These are phyloP conservation scores for Australoheros facetus DNA, from an alignment of 2,797 vertebrate genomes.

Conservation along the genomic window DNA sequence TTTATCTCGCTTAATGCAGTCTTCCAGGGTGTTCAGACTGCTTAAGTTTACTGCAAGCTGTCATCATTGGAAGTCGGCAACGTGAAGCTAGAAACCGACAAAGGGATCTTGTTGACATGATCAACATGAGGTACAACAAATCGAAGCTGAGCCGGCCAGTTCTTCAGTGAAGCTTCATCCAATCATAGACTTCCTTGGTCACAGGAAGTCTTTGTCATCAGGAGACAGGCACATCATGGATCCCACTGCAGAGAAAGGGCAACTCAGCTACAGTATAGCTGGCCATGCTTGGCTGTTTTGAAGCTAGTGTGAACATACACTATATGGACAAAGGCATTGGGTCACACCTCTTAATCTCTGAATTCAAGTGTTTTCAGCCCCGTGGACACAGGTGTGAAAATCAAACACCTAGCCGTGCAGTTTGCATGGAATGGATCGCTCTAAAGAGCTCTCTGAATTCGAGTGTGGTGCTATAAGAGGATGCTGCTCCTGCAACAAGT, in stretches of 20 bases:
- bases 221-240: background rate
- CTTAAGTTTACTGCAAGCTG: background rate
- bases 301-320: background rate
- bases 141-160: background rate
- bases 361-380: no score
- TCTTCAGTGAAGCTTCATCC: background rate
- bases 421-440: no score
- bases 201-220: background rate
- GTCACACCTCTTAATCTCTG: no score
- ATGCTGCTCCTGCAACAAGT: background rate
- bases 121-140: accelerated
- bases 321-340: no score
- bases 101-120: no score
- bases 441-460: background rate
- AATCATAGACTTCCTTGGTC: background rate
- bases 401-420: no score
- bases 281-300: background rate
- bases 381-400: no score
- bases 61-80: background rate
- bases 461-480: accelerated
- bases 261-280: background rate
- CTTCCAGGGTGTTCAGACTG: accelerated
- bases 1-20: background rate
- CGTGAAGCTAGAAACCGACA: no score
- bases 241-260: background rate